Evolutionary conservation across 2,888 invertebrate species (phyloP), one percentile per base, ranked within the genome.

Genomic region (Ennomos quercinarius): DNA sequence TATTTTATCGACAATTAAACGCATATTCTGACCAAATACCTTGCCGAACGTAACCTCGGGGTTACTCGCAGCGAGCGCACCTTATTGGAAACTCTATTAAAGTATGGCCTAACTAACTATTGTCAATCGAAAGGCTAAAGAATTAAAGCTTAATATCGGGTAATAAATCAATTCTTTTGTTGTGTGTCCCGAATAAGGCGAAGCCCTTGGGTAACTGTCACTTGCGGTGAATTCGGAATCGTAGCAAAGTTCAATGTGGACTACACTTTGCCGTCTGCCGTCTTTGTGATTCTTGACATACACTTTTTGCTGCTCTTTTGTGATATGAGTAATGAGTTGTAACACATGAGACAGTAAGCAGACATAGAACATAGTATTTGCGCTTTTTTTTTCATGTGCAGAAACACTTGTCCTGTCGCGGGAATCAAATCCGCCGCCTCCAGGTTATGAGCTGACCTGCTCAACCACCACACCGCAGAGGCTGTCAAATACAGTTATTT

Each of bases 11-110:
- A 76, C 70, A 63, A 62, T 68, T 68, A 68, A 74, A 74, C 72
- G 71, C 76, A 70, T 67, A 66, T 27, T 65, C 65, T 64, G 64
- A 69, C 72, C 71, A 72, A 74, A 71, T 64, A 40, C 57, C 50
- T 57, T 70, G 71, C 71, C 68, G 67, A 73, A 71, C 62, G 52
- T 81, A 80, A 83, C 80, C 83, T 72, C 67, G 61, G 70, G 83
- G 82, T 83, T 81, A 55, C 34, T 50, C 13, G 42, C 45, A 81
- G 57, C 64, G 63, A 74, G 67, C 78, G 70, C 74, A 72, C 77
- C 80, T 78, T 77, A 67, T 70, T 73, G 71, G 66, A 72, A 67
- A 67, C 69, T 67, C 68, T 55, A 52, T 51, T 41, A 36, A 48
- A 51, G 41, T 52, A 58, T 66, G 61, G 59, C 46, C 54, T 58